These are phyloP conservation scores for Thamnophis sirtalis DNA, from an alignment of 2,113 vertebrate genomes.

Conservation along the genomic window DNA sequence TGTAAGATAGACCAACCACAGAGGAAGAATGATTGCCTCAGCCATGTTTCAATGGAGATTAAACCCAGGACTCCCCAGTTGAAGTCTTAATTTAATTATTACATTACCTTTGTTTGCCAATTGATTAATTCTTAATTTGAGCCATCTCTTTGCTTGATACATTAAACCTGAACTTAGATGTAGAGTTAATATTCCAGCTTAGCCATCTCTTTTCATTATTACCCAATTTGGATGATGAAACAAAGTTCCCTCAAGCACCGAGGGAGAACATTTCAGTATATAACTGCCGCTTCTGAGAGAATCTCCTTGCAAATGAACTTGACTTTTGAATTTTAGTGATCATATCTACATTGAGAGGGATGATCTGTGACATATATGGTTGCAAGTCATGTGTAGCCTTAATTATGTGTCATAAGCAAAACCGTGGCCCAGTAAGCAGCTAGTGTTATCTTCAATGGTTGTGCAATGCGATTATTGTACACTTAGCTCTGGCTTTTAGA, in stretches of 20 bases:
- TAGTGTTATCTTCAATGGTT: neutral
- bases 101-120: neutral
- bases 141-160: neutral
- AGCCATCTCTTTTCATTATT: neutral
- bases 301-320: neutral
- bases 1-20: neutral
- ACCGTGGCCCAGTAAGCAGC: neutral
- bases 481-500: neutral
- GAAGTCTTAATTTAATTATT: neutral
- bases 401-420: neutral
- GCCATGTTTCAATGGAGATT: neutral
- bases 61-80: neutral
- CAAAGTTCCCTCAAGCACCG: neutral
- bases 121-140: neutral
- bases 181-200: neutral
- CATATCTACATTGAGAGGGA: neutral
- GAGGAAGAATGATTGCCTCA: neutral
- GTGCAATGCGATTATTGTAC: neutral
- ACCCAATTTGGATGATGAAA: neutral
- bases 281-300: neutral
- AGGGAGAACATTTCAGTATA: neutral
- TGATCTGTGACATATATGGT: neutral
- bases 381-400: neutral
- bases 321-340: neutral
- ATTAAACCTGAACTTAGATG: neutral